Evolutionary conservation across 2,888 invertebrate genomes (phyloP).

Genomic region (Lycia hirtaria): DNA sequence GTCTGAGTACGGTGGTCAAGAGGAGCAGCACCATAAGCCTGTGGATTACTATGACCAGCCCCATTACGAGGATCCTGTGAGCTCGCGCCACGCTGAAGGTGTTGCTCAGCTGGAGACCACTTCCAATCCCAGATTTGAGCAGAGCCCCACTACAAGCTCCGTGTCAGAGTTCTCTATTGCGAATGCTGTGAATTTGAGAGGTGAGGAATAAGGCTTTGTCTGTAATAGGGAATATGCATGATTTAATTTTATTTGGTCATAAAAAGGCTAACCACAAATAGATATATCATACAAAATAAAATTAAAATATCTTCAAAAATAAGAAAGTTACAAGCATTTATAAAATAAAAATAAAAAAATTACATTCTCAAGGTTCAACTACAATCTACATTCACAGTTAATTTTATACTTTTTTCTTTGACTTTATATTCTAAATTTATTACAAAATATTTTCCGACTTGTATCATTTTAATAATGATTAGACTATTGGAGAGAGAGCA

Average conservation of each 20-base stretch:
- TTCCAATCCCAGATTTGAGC: conserved; percentile 55
- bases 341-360: too few species aligned
- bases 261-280: too few species aligned
- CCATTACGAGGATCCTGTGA: conserved; percentile 64
- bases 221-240: too few species aligned
- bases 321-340: too few species aligned
- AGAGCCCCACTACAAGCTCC: conserved; percentile 60
- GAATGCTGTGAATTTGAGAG: conserved; percentile 78
- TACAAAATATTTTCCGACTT: too few species aligned
- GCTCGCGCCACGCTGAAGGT: conserved; percentile 55
- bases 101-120: conserved; percentile 57
- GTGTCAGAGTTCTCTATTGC: conserved; percentile 73
- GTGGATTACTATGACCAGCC: conserved; percentile 65
- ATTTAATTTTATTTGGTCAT: too few species aligned
- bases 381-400: too few species aligned
- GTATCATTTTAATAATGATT: neutral
- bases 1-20: conserved; percentile 55
- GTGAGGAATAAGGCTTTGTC: conserved; percentile 54
- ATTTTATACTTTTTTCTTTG: too few species aligned
- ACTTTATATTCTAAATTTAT: too few species aligned
- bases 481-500: neutral
- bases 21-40: conserved; percentile 46
- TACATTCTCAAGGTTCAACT: too few species aligned
- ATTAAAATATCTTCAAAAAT: too few species aligned
- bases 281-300: too few species aligned